These are phyloP conservation scores for Baccha elongata DNA, from an alignment of 2,888 invertebrate species.

Conservation along the genomic window DNA sequence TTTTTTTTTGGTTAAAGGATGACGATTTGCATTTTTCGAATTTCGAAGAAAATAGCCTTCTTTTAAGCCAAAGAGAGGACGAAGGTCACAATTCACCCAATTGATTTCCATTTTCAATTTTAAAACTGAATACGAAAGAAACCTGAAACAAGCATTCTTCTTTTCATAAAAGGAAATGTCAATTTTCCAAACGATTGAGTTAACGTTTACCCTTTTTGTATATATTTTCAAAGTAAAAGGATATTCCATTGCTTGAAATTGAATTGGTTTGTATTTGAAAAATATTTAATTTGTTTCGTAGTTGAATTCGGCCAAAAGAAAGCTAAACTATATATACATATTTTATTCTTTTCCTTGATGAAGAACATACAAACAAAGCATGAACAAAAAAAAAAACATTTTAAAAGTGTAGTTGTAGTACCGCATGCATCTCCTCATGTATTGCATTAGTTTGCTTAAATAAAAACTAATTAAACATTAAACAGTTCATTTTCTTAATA, in stretches of 20 bases:
- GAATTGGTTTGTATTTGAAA: constrained; percentile 51
- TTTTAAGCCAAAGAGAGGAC: neutral
- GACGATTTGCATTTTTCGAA: constrained; percentile 24
- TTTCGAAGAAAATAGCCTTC: neutral
- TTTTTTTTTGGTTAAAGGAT: constrained; percentile 9
- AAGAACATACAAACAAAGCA: constrained; percentile 42
- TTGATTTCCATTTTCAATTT: constrained; percentile 33
- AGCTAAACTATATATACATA: constrained; percentile 21
- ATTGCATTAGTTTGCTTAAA: constrained; percentile 25
- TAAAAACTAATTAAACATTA: constrained; percentile 19
- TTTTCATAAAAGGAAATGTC: constrained; percentile 42
- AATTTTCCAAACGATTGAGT: constrained; percentile 62
- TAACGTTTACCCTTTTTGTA: constrained; percentile 4
- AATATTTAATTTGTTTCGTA: neutral
- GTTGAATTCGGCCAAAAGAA: constrained; percentile 30
- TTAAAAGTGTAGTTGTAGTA: constrained; percentile 59
- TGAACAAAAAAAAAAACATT: constrained; percentile 27
- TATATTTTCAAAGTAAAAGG: neutral
- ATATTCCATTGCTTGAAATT: constrained; percentile 10
- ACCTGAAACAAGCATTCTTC: neutral
- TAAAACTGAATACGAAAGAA: constrained; percentile 29
- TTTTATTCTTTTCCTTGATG: neutral
- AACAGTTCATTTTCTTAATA: constrained; percentile 16
- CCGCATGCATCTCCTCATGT: constrained; percentile 71
- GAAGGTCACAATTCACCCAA: constrained; percentile 26